These are phyloP conservation scores for Stylophora pistillata DNA, from an alignment of 64 coral and sea anemone genomes.

Conservation along the genomic window DNA sequence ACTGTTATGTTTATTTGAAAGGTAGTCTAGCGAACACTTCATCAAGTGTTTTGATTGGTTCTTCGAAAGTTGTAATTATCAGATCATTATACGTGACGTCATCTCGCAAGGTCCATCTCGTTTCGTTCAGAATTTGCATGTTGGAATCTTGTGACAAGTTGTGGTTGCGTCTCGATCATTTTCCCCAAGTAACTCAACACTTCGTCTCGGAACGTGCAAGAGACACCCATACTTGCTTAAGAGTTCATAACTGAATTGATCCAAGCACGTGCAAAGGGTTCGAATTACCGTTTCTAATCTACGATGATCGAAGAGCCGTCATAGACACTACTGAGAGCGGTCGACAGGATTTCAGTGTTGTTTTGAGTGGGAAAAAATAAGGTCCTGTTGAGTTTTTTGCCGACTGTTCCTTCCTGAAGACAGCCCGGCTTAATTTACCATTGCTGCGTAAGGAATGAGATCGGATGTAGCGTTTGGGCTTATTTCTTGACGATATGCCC, in stretches of 20 bases:
- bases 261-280: slow-evolving; percentile 23
- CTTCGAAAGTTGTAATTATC: background rate
- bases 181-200: slow-evolving; percentile 2
- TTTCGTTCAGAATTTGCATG: slow-evolving; percentile 41
- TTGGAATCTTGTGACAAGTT: slow-evolving; percentile 41
- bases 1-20: slow-evolving; percentile 6
- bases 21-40: background rate
- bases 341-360: slow-evolving; percentile 3
- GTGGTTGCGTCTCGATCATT: background rate
- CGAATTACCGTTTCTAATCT: slow-evolving; percentile 30
- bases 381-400: slow-evolving; percentile 3
- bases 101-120: slow-evolving; percentile 18
- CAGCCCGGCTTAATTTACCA: background rate
- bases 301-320: slow-evolving; percentile 27
- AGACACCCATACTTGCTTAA: slow-evolving; percentile 30
- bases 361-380: slow-evolving; percentile 7
- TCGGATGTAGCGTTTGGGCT: slow-evolving; percentile 4
- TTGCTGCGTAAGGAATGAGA: slow-evolving; percentile 45
- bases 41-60: slow-evolving; percentile 19
- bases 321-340: background rate
- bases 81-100: slow-evolving; percentile 44
- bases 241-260: background rate
- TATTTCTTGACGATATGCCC: slow-evolving; percentile 43
- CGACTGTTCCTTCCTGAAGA: slow-evolving; percentile 38
- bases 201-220: background rate